Evolutionary conservation across 2,797 vertebrate species (phyloP).

Genomic region (Neoniphon sammara): DNA sequence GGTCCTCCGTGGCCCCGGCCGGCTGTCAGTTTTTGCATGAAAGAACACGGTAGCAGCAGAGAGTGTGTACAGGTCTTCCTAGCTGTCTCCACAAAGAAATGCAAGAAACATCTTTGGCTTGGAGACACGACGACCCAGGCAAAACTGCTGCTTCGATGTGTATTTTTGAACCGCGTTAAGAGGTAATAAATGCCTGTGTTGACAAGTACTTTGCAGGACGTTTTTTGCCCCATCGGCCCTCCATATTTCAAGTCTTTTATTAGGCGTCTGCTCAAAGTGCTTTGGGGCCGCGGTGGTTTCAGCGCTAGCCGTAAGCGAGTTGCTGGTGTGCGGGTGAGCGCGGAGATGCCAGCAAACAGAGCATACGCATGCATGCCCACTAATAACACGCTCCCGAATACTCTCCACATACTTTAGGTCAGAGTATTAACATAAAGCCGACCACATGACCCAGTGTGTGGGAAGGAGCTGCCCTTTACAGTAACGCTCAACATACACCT

Average conservation of each 20-base stretch:
- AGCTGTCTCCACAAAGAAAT: background rate
- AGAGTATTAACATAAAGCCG: conserved; percentile 71
- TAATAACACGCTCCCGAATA: conserved; percentile 71
- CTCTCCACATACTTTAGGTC: conserved; percentile 68
- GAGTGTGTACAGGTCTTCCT: background rate
- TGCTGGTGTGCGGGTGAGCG: conserved; percentile 56
- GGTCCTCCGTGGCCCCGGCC: conserved; percentile 20
- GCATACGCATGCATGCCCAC: conserved; percentile 72
- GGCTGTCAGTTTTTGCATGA: conserved; percentile 35
- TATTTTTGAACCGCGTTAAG: too few relatives aligned
- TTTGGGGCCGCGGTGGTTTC: conserved; percentile 57
- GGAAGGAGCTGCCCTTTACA: conserved; percentile 56
- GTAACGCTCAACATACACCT: conserved; percentile 46
- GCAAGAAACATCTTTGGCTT: too few relatives aligned
- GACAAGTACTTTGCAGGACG: too few relatives aligned
- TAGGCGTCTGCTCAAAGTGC: conserved; percentile 61
- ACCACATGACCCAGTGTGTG: conserved; percentile 68
- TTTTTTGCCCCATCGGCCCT: background rate
- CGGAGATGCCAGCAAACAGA: conserved; percentile 69
- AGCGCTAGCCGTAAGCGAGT: conserved; percentile 64
- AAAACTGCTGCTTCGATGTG: too few relatives aligned
- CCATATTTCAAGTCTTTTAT: conserved; percentile 60
- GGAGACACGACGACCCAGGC: too few relatives aligned
- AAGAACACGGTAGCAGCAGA: background rate
- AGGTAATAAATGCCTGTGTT: too few relatives aligned